These are phyloP conservation scores for Orthochromis malagaraziensis DNA, from an alignment of 2,113 vertebrate species.

Conservation along the genomic window DNA sequence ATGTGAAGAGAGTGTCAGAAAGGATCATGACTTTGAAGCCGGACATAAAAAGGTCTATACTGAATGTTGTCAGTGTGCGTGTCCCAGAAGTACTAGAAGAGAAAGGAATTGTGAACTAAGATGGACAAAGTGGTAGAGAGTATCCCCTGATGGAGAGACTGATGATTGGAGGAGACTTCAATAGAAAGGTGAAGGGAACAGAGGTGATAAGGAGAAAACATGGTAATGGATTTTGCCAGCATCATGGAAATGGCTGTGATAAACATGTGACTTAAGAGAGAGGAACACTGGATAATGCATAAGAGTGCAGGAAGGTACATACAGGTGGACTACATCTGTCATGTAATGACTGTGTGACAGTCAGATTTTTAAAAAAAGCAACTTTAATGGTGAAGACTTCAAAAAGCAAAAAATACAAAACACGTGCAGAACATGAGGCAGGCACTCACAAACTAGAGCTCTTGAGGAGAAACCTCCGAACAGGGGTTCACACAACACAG, in stretches of 20 bases:
- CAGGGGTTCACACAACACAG: not conserved
- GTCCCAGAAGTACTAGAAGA: not conserved
- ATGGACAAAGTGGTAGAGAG: not conserved
- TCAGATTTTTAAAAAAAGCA: fast-evolving
- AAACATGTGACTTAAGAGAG: not conserved
- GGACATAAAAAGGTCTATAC: fast-evolving
- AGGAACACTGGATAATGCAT: not conserved
- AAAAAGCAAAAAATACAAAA: not conserved
- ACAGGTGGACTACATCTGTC: fast-evolving
- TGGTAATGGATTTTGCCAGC: not conserved
- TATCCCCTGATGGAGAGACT: fast-evolving
- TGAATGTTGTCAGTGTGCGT: fast-evolving
- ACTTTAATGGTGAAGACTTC: fast-evolving
- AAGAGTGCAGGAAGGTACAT: fast-evolving
- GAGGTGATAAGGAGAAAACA: not conserved
- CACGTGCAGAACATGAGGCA: not conserved
- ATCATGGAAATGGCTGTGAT: fast-evolving
- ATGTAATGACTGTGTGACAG: fast-evolving
- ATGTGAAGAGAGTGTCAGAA: not conserved
- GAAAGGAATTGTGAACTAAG: not conserved
- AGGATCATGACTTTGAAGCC: not conserved
- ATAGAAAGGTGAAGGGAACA: not conserved
- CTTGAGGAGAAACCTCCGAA: fast-evolving
- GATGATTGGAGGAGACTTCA: not conserved
- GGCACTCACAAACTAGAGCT: not conserved